phyloP scores from a whole-genome alignment of 2,888 invertebrate genomes.

The Athetis lepigone region DNA sequence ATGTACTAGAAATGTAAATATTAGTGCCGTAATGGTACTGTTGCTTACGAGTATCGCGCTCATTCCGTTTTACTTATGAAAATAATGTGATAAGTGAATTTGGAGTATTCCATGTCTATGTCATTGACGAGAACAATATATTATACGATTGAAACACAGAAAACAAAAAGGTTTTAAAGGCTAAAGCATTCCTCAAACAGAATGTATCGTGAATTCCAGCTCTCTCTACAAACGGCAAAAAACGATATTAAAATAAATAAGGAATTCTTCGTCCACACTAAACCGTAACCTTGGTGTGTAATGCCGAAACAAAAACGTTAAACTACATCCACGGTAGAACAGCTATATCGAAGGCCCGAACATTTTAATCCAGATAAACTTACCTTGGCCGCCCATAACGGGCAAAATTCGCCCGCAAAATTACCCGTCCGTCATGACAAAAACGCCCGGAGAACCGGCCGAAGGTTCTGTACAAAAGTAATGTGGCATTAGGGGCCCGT shows the following conservation, averaged over 20 bases:
- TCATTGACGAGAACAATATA: not conserved
- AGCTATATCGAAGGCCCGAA: constrained; percentile 52
- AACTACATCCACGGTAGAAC: constrained; percentile 26
- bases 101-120: too few species aligned
- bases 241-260: constrained; percentile 49
- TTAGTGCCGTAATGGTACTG: constrained; percentile 26
- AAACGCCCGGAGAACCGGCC: constrained; percentile 65
- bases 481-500: constrained; percentile 68
- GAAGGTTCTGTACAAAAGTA: constrained; percentile 69
- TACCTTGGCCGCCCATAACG: constrained; percentile 62
- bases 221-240: constrained; percentile 17
- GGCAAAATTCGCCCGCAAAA: constrained; percentile 64
- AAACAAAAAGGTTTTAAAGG: not conserved
- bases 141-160: not conserved
- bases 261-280: not conserved
- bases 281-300: constrained; percentile 18
- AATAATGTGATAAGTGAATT: constrained; percentile 12
- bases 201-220: constrained; percentile 1
- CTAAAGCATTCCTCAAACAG: not conserved
- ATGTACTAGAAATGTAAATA: constrained; percentile 50
- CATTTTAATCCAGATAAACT: constrained; percentile 65
- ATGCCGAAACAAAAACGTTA: constrained; percentile 42
- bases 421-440: constrained; percentile 70
- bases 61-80: constrained; percentile 7
- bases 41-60: constrained; percentile 18